Evolutionary conservation across 2,888 invertebrate species (phyloP).

Genomic region (Deroplatys truncata): DNA sequence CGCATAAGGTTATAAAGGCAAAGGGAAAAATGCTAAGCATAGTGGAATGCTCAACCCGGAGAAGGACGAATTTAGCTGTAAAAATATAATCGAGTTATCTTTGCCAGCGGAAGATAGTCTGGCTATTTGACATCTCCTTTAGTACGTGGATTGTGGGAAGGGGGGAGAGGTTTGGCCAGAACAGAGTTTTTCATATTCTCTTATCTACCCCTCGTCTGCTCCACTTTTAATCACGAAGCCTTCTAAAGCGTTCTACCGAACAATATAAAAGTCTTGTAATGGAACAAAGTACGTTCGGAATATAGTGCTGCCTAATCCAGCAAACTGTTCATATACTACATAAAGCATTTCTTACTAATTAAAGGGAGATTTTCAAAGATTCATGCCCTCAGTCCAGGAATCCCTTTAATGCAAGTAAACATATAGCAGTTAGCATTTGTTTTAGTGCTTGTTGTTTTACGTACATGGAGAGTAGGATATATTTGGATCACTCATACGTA

Average conservation of each 20-base stretch:
- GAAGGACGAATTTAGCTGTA: conserved; percentile 8
- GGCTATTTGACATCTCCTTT: conserved; percentile 11
- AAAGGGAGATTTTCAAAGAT: too few relatives aligned
- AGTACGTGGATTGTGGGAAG: background rate
- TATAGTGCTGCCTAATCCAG: background rate
- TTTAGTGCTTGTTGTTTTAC: too few relatives aligned
- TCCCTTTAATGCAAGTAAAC: too few relatives aligned
- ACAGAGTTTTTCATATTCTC: background rate
- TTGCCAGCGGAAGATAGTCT: background rate
- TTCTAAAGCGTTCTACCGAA: background rate
- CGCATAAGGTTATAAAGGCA: background rate
- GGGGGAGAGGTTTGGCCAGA: background rate
- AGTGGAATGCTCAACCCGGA: background rate
- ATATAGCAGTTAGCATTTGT: too few relatives aligned
- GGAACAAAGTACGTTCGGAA: background rate
- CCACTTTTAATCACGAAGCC: background rate
- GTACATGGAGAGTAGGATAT: too few relatives aligned
- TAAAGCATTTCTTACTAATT: background rate
- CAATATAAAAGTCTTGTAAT: background rate
- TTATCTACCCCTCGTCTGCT: background rate
- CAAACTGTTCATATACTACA: background rate
- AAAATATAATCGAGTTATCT: conserved; percentile 21
- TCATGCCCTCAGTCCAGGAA: too few relatives aligned
- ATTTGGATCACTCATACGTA: too few relatives aligned
- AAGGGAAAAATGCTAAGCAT: background rate